These are phyloP conservation scores for Zosterops hypoxanthus DNA, from an alignment of 2,113 vertebrate genomes.

Conservation along the genomic window DNA sequence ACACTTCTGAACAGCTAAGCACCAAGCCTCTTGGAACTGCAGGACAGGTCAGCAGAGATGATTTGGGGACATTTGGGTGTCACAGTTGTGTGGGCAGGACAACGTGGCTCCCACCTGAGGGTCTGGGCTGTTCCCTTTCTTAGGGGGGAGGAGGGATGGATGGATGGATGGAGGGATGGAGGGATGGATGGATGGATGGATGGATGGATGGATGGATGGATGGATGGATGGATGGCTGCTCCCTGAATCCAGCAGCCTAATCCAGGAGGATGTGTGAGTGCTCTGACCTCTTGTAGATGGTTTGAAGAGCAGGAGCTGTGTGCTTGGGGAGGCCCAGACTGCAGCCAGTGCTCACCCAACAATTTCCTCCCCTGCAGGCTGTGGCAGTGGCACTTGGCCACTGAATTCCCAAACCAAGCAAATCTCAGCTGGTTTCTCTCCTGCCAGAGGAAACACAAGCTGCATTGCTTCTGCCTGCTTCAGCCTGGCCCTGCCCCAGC, in stretches of 20 bases:
- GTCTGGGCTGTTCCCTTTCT: background rate
- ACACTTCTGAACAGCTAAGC: background rate
- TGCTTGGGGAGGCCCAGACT: background rate
- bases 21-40: background rate
- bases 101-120: background rate
- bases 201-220: background rate
- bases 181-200: background rate
- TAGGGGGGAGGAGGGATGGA: background rate
- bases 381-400: background rate
- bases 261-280: background rate
- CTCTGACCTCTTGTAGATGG: background rate
- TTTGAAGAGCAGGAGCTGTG: background rate
- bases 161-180: background rate
- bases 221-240: background rate
- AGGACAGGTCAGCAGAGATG: background rate
- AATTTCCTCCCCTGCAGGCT: background rate
- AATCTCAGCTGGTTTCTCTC: background rate
- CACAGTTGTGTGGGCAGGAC: background rate
- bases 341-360: fast-evolving
- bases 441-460: background rate
- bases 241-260: background rate
- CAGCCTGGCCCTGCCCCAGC: background rate
- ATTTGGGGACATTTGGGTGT: background rate
- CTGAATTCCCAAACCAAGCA: background rate
- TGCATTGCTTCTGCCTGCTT: background rate